Base-by-base conservation (phyloP, 2,797 vertebrate genomes). In the Phrynocephalus vlangalii region DNA sequence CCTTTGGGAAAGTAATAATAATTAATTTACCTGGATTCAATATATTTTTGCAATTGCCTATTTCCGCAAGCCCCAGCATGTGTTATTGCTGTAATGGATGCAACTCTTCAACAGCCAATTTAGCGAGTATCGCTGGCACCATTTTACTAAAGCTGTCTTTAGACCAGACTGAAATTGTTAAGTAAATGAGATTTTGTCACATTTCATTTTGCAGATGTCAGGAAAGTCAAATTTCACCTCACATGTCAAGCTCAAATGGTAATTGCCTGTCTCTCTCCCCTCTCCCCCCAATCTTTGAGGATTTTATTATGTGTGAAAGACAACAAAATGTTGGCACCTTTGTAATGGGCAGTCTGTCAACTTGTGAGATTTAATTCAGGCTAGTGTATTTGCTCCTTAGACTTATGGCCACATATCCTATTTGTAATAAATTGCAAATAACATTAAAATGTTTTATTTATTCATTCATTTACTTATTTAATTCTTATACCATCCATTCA, bases 81-180 rank as follows among this genome's bases (percentile, higher is more conserved):
- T 8, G 56, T 75, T 72, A 28, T 1, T 50, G 0, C 0, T 0
- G 8, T 78, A 86, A 79, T 82, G 66, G 63, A 52, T 26, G 50
- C 6, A 44, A 86, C 5, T n/a, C 13, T 90, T 86, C 82, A 24
- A 82, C 63, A 3, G 20, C 72, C 84, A 60, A 87, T 85, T 87
- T 73, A 28, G 48, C 38, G 0, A 79, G n/a, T 67, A 44, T 85
- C 44, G 76, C 66, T 28, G 63, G 67, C 48, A 76, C 77, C 81
- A 71, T 78, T 81, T 44, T 44, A 26, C 70, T 84, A 60, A 83
- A 68, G 84, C 22, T 50, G 26, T 80, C 73, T 85, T 0, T 0
- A 89, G 30, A 70, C 70, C 18, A 78, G 44, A 89, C 73, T 92
- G 84, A 85, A 89, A 86, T 83, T 88, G 90, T 85, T 87, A 30